phyloP scores from a whole-genome alignment of 2,888 invertebrate genomes.

The Argyresthia goedartella region DNA sequence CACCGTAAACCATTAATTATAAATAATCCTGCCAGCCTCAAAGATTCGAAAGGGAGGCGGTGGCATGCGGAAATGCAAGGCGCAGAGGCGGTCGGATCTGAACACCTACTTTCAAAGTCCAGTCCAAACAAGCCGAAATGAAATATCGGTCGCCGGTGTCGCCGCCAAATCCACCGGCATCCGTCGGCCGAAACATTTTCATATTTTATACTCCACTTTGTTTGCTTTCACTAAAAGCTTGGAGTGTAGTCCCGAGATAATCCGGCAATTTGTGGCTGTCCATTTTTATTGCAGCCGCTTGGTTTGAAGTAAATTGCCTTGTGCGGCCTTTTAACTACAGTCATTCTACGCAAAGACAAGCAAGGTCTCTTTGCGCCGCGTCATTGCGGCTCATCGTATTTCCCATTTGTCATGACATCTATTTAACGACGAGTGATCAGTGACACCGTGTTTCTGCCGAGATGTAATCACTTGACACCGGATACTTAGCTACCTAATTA shows the following conservation, averaged over 20 bases:
- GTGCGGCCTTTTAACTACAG: neutral
- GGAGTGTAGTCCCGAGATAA: slow-evolving; percentile 15
- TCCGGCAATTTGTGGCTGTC: slow-evolving; percentile 19
- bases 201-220: slow-evolving; percentile 38
- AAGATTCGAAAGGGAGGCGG: slow-evolving; percentile 3
- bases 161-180: slow-evolving; percentile 25
- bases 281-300: slow-evolving; percentile 1
- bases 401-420: too few species aligned
- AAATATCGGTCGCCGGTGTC: slow-evolving; percentile 29
- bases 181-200: slow-evolving; percentile 33
- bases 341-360: neutral
- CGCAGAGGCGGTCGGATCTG: slow-evolving; percentile 20
- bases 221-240: slow-evolving; percentile 17
- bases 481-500: too few species aligned
- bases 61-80: slow-evolving; percentile 36
- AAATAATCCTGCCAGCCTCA: slow-evolving; percentile 20
- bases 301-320: neutral
- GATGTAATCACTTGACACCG: too few species aligned
- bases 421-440: too few species aligned
- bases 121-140: slow-evolving; percentile 21
- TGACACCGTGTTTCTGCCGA: too few species aligned
- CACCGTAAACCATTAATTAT: slow-evolving; percentile 24
- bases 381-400: too few species aligned
- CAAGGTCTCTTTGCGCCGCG: neutral
- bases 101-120: slow-evolving; percentile 30